These are phyloP conservation scores for Delichon dasypus DNA, from an alignment of 2,797 vertebrate species.

Conservation along the genomic window DNA sequence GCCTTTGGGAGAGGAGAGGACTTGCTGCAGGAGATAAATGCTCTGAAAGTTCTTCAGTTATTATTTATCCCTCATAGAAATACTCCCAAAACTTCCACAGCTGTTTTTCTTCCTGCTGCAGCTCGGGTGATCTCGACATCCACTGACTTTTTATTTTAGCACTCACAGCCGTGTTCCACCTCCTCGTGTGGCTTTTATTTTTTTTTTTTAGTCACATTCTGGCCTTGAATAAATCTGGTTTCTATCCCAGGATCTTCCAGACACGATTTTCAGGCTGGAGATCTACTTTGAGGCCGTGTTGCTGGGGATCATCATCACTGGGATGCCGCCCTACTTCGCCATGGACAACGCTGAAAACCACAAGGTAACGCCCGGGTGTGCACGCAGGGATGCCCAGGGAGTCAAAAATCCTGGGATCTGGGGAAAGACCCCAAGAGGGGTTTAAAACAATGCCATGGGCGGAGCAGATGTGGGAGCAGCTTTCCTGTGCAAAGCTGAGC, in stretches of 20 bases:
- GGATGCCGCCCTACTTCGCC: slow-evolving; percentile 93
- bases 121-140: not conserved
- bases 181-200: fast-evolving
- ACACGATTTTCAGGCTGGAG: slow-evolving; percentile 75
- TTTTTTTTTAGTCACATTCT: fast-evolving
- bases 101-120: not conserved
- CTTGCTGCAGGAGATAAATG: not conserved
- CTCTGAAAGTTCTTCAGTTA: not conserved
- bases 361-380: slow-evolving; percentile 71
- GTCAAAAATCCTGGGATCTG: not conserved
- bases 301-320: slow-evolving; percentile 82
- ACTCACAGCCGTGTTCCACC: fast-evolving
- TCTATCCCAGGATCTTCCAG: slow-evolving; percentile 73
- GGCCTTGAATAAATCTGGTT: not conserved
- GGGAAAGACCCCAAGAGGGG: fast-evolving
- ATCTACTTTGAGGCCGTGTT: slow-evolving; percentile 78
- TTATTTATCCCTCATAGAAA: not conserved
- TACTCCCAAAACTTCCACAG: not conserved
- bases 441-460: not conserved
- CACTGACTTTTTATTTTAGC: not conserved
- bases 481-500: not conserved
- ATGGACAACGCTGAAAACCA: slow-evolving; percentile 93
- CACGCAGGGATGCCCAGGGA: fast-evolving
- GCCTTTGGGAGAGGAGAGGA: not conserved
- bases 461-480: not conserved